These are phyloP conservation scores for Hylyphantes graminicola DNA, from an alignment of 1,140 invertebrate species.

Conservation along the genomic window DNA sequence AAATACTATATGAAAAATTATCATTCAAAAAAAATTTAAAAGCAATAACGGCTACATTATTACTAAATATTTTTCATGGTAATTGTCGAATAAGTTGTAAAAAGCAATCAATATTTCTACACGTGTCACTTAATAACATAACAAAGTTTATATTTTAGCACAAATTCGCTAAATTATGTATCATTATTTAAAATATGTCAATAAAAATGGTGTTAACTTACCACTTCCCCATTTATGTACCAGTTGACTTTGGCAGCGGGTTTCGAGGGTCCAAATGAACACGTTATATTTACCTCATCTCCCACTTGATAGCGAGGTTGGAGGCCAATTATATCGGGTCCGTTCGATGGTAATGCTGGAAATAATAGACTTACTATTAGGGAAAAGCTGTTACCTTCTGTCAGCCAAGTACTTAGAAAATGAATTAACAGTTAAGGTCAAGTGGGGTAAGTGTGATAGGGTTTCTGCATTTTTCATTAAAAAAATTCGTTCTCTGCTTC, in stretches of 20 bases:
- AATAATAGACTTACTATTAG: neutral
- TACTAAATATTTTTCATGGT: too few species aligned
- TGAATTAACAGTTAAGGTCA: neutral
- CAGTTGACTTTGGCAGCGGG: constrained; percentile 60
- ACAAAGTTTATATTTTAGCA: too few species aligned
- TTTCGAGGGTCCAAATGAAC: constrained; percentile 61
- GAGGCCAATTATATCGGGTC: constrained; percentile 58
- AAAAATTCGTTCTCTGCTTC: too few species aligned
- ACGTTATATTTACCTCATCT: constrained; percentile 62
- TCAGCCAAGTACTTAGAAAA: neutral
- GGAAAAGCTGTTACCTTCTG: neutral
- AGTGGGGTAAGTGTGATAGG: neutral
- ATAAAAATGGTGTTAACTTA: constrained; percentile 27
- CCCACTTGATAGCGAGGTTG: constrained; percentile 59
- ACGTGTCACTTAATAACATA: too few species aligned
- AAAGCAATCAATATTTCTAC: too few species aligned
- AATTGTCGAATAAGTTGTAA: too few species aligned
- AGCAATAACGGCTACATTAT: too few species aligned
- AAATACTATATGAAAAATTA: too few species aligned
- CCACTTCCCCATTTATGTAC: constrained; percentile 62
- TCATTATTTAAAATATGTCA: too few species aligned
- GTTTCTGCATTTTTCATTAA: too few species aligned
- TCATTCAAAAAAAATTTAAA: too few species aligned
- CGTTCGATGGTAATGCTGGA: constrained; percentile 54
- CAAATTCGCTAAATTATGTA: too few species aligned